Evolutionary conservation across 2,113 vertebrate genomes (phyloP), one percentile per base, ranked within the genome.

Genomic region (Natator depressus): DNA sequence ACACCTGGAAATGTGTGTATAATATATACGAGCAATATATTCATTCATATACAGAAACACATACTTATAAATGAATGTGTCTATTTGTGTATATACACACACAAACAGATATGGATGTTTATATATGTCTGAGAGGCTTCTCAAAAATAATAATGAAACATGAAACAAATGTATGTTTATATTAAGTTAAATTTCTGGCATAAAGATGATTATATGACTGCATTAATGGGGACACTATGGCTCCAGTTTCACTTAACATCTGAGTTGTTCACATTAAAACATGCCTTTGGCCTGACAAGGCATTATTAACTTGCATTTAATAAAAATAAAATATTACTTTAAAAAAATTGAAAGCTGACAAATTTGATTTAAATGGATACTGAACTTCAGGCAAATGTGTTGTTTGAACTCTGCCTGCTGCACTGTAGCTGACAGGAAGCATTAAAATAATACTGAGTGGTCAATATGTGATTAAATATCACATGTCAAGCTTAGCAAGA

Each of bases 281-380:
- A 94, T 94, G 89, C 96, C 90, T 85, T 98, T 95, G 93, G 89
- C 96, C 96, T 97, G 97, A 97, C 94, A 97, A 95, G 93, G 89
- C 91, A 96, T 97, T 98, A 97, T 97, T 98, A 97, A 97, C 93
- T 97, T 96, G 91, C 13, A 6, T 98, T 98, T 97, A 98, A 97
- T 95, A 97, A 96, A 98, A 97, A 96, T 95, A 96, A 96, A 97
- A 97, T 87, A 93, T 89, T 95, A 87, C 87, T 85, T 97, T 97
- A 95, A 69, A 69, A 97, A 97, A 97, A 97, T 88, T 95, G 94
- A 97, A 98, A 97, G 93, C 95, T 97, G 97, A 96, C 97, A 98
- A 96, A 96, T 96, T 97, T 98, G 96, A 98, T 97, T 97, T 97
- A 97, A 97, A 95, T 95, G 95, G 95, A 96, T 91, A 86, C 92